phyloP scores from a whole-genome alignment of 2,113 vertebrate genomes.

The Otocyon megalotis region DNA sequence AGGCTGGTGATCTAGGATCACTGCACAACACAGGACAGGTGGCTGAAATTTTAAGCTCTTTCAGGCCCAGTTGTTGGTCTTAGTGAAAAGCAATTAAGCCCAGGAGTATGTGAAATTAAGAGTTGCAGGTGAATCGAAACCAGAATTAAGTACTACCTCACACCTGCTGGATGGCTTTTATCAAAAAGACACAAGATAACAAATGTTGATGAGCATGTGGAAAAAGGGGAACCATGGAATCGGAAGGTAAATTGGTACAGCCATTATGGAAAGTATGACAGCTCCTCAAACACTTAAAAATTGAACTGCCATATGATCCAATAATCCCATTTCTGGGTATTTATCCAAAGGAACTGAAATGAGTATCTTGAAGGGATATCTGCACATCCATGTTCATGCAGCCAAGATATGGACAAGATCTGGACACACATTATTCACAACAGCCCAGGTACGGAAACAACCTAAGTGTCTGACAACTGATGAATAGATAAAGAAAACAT shows the following conservation, averaged over 20 bases:
- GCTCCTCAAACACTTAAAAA: background rate
- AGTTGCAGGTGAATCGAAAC: background rate
- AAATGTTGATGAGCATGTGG: background rate
- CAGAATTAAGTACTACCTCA: background rate
- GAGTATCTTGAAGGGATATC: background rate
- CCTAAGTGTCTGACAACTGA: background rate
- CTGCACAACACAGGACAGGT: background rate
- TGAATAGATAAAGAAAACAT: background rate
- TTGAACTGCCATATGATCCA: background rate
- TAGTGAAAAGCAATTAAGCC: background rate
- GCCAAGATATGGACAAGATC: background rate
- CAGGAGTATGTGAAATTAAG: background rate
- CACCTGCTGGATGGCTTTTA: background rate
- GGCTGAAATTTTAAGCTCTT: background rate
- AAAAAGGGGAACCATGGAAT: background rate
- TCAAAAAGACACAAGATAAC: background rate
- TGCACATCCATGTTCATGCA: background rate
- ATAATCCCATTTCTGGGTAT: background rate
- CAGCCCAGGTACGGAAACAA: background rate
- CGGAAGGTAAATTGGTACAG: background rate
- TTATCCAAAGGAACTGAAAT: background rate
- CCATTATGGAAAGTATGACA: background rate
- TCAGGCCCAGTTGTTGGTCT: background rate
- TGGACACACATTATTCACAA: background rate
- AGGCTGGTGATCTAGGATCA: background rate